A percentile compares a stretch with the other conserved stretches of the same genome.
These are phyloP conservation scores for Eueides isabella DNA, from an alignment of 1,140 invertebrate species.

Conservation along the genomic window DNA sequence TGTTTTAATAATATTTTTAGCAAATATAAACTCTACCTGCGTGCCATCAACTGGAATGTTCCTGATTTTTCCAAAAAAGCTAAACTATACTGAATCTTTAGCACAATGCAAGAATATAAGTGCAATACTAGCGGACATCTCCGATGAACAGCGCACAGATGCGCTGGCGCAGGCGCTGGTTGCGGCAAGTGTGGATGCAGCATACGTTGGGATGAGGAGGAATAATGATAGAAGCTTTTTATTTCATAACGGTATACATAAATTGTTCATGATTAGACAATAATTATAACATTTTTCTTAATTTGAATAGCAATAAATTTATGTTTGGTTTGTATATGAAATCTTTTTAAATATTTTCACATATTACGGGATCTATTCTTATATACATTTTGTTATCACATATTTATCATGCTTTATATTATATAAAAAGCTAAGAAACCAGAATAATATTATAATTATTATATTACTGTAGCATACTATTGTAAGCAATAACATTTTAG, in stretches of 20 bases:
- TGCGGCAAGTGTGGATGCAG: slow-evolving; percentile 52
- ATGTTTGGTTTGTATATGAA: too few relatives aligned
- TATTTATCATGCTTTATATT: too few relatives aligned
- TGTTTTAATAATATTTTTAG: not conserved
- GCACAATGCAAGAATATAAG: slow-evolving; percentile 80
- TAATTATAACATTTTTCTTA: too few relatives aligned
- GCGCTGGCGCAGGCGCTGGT: slow-evolving; percentile 77
- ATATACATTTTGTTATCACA: too few relatives aligned
- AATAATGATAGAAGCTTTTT: slow-evolving; percentile 51
- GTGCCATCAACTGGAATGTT: slow-evolving; percentile 84
- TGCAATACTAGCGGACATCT: slow-evolving; percentile 83
- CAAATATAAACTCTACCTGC: slow-evolving; percentile 77
- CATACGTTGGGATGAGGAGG: slow-evolving; percentile 82
- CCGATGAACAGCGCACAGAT: slow-evolving; percentile 83
- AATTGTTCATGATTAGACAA: too few relatives aligned
- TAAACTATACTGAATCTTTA: slow-evolving; percentile 83
- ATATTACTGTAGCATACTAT: too few relatives aligned
- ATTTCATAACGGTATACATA: slow-evolving; percentile 48
- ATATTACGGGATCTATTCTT: too few relatives aligned
- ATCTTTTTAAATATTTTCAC: too few relatives aligned
- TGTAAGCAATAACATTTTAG: too few relatives aligned
- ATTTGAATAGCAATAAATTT: too few relatives aligned
- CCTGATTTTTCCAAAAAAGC: slow-evolving; percentile 67
- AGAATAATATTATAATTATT: too few relatives aligned
- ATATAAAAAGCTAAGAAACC: too few relatives aligned